Conservation (phyloP, 2,888 invertebrate species). For the Papilio demoleus region DNA sequence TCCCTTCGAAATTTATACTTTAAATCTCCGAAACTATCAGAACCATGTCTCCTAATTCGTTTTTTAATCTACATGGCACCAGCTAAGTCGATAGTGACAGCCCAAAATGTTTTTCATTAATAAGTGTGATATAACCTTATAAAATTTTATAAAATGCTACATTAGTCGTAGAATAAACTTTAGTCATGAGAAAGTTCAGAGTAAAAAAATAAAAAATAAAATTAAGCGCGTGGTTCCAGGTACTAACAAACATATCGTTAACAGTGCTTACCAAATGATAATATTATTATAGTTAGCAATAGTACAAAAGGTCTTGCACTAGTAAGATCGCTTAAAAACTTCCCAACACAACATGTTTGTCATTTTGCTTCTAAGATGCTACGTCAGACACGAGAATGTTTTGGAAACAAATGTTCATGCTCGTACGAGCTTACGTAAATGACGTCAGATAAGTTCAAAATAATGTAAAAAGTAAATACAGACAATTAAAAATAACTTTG, state of each 20-base stretch:
- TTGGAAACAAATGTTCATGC: slow-evolving; percentile 26
- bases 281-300: slow-evolving; percentile 18
- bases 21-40: too few species aligned
- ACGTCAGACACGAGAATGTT: slow-evolving; percentile 27
- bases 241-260: neutral
- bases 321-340: slow-evolving; percentile 17
- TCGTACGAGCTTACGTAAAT: slow-evolving; percentile 4
- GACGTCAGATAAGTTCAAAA: slow-evolving; percentile 2
- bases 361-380: neutral
- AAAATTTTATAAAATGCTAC: too few species aligned
- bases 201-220: too few species aligned
- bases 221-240: neutral
- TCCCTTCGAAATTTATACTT: too few species aligned
- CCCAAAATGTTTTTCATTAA: too few species aligned
- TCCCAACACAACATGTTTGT: slow-evolving; percentile 34
- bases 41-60: too few species aligned
- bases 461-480: neutral
- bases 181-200: too few species aligned
- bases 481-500: too few species aligned
- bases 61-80: too few species aligned
- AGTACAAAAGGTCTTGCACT: slow-evolving; percentile 19
- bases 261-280: neutral
- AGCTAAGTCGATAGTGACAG: too few species aligned
- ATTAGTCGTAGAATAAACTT: too few species aligned
- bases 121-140: too few species aligned